A percentile compares a stretch with the other conserved stretches of the same genome.
Conservation (phyloP, 2,113 vertebrate genomes). For the Myxocyprinus asiaticus region DNA sequence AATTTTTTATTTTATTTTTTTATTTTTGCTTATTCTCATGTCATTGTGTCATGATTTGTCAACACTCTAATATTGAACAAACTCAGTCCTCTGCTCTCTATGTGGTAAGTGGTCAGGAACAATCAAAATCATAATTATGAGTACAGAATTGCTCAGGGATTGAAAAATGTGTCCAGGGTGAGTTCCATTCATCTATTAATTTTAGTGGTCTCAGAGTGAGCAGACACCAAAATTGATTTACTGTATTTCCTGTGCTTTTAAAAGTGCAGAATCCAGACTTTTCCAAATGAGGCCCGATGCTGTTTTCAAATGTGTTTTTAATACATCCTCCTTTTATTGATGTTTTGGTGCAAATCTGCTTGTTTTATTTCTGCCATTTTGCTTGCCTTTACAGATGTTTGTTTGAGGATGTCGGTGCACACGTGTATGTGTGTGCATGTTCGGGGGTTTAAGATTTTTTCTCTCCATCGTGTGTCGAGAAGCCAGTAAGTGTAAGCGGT, state of each 20-base stretch:
- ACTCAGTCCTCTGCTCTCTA: constrained; percentile 59
- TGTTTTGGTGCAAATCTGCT: constrained; percentile 77
- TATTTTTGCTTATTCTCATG: no score
- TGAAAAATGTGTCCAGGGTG: constrained; percentile 74
- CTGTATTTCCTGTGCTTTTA: constrained; percentile 69
- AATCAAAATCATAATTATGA: constrained; percentile 75
- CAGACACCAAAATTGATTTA: constrained; percentile 76
- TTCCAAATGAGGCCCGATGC: constrained; percentile 75
- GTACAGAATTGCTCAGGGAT: constrained; percentile 66
- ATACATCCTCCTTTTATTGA: constrained; percentile 79
- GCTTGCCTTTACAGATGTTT: constrained; percentile 50
- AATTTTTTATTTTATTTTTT: no score
- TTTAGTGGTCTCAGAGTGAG: constrained; percentile 70
- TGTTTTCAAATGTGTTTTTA: constrained; percentile 83
- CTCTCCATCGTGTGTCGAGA: constrained; percentile 70
- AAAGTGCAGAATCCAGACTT: constrained; percentile 77
- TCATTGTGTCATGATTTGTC: no score
- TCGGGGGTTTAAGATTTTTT: constrained; percentile 66
- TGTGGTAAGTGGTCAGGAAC: constrained; percentile 68
- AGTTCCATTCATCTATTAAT: constrained; percentile 76
- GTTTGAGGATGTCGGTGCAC: constrained; percentile 49
- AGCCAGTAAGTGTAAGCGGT: constrained; percentile 45
- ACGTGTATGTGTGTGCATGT: constrained; percentile 12
- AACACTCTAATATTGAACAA: neutral
- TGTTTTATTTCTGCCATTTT: constrained; percentile 78